Conservation (phyloP, 1,140 invertebrate genomes). For the Protaetia brevitarsis region DNA sequence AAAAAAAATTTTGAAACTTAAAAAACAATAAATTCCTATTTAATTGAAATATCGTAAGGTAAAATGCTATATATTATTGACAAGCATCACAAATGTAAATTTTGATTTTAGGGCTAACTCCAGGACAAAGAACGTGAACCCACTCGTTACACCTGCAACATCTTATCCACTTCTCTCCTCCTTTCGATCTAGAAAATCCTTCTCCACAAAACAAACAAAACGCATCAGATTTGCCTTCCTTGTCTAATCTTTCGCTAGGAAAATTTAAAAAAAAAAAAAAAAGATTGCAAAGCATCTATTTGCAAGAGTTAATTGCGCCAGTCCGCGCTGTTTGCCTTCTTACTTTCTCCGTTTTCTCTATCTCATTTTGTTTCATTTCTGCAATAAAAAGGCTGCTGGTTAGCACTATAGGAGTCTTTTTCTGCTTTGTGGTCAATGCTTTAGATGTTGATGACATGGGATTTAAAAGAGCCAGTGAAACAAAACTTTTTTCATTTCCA, state of each 20-base stretch:
- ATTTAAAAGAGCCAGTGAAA: not conserved
- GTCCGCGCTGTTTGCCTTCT: not conserved
- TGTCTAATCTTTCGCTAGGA: not conserved
- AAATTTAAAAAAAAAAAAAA: too few species aligned
- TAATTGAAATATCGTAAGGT: too few species aligned
- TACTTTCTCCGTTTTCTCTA: not conserved
- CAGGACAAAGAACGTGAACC: not conserved
- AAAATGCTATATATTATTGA: too few species aligned
- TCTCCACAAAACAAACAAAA: not conserved
- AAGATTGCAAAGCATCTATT: too few species aligned
- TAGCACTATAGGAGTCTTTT: too few species aligned
- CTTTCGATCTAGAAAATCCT: not conserved
- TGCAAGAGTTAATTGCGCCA: too few species aligned
- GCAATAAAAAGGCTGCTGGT: not conserved
- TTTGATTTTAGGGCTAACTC: too few species aligned
- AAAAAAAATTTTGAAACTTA: too few species aligned
- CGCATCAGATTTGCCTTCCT: not conserved
- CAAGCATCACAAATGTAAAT: too few species aligned
- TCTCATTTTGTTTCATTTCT: not conserved
- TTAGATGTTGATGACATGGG: not conserved
- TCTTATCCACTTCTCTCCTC: not conserved
- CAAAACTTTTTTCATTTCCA: not conserved
- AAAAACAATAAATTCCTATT: too few species aligned
- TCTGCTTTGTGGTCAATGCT: too few species aligned
- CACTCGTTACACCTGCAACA: not conserved